Evolutionary conservation across 2,113 vertebrate species (phyloP).

Genomic region (Cebus imitator): DNA sequence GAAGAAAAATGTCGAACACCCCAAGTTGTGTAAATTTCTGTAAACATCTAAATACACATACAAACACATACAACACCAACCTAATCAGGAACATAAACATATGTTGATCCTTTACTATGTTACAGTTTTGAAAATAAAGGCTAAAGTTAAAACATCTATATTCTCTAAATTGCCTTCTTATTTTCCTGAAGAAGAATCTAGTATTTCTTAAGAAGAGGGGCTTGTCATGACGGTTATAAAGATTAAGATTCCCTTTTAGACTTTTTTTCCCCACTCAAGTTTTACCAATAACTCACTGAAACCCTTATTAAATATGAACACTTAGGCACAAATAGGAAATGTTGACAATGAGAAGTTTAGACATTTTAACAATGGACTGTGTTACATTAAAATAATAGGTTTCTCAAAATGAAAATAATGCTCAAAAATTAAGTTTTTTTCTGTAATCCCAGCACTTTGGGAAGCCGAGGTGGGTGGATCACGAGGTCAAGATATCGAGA

Average conservation of each 20-base stretch:
- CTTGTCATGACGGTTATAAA: constrained; percentile 13
- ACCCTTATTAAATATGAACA: constrained; percentile 21
- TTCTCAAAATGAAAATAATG: constrained; percentile 40
- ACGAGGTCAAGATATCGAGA: no score
- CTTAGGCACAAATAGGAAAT: constrained; percentile 53
- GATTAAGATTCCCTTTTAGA: constrained; percentile 15
- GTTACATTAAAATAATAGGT: constrained; percentile 13
- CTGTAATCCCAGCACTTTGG: no score
- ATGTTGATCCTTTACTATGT: constrained; percentile 72
- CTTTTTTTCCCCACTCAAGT: constrained; percentile 9
- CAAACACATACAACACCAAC: constrained; percentile 92
- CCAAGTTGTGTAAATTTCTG: constrained; percentile 99
- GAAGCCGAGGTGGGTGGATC: no score
- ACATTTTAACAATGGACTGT: constrained; percentile 48
- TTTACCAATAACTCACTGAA: constrained; percentile 35
- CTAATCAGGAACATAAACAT: constrained; percentile 83
- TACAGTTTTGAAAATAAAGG: constrained; percentile 55
- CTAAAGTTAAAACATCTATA: constrained; percentile 34
- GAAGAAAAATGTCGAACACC: constrained; percentile 99
- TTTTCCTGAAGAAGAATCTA: constrained; percentile 1
- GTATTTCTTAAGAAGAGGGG: constrained; percentile 21
- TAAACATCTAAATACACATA: constrained; percentile 95
- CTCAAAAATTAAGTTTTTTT: constrained; percentile 49
- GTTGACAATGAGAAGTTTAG: constrained; percentile 58
- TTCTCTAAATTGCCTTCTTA: constrained; percentile 49